Base-by-base conservation (phyloP, 2,888 invertebrate species). In the Macropis europaea region DNA sequence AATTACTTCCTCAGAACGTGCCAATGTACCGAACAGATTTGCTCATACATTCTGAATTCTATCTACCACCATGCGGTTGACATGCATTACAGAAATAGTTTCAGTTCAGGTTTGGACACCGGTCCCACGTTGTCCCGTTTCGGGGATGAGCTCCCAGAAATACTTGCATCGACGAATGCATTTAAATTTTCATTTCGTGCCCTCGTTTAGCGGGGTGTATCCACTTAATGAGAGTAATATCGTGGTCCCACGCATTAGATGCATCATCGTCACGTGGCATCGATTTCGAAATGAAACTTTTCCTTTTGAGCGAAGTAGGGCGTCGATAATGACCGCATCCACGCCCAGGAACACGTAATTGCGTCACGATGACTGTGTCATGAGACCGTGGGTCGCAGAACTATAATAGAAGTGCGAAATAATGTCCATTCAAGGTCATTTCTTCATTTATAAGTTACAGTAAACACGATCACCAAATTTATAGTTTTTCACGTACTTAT, bases 341-440 rank as follows among this genome's bases (percentile, higher is more conserved):
- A 57, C 72, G 54, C 73, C 59, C 63, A 63, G 71, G 60, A 67
- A 64, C 36, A 60, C 52, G 71, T 79, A 81, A 82, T 84, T 83
- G 73, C 56, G 48, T 48, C 74, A 64, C 72, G 75, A 79, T 77
- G 74, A 80, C 80, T 77, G 73, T 81, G 62, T 74, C 75, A 62
- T 15, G 30, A 30, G 73, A 73, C 47, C 50, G 74, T 73, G 72
- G 53, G 66, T 76, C 67, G 32, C 71, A 48, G 26, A n/a, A n/a
- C n/a, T n/a, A n/a, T n/a, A n/a, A n/a, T n/a, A n/a, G n/a, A n/a
- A n/a, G n/a, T n/a, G n/a, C n/a, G n/a, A n/a, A n/a, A n/a, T n/a
- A n/a, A n/a, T n/a, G n/a, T n/a, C n/a, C n/a, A n/a, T n/a, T n/a
- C n/a, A n/a, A n/a, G n/a, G n/a, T n/a, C n/a, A n/a, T n/a, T n/a